Evolutionary conservation across 2,113 vertebrate species (phyloP), one percentile per base, ranked within the genome.

Genomic region (Labeo rohita): DNA sequence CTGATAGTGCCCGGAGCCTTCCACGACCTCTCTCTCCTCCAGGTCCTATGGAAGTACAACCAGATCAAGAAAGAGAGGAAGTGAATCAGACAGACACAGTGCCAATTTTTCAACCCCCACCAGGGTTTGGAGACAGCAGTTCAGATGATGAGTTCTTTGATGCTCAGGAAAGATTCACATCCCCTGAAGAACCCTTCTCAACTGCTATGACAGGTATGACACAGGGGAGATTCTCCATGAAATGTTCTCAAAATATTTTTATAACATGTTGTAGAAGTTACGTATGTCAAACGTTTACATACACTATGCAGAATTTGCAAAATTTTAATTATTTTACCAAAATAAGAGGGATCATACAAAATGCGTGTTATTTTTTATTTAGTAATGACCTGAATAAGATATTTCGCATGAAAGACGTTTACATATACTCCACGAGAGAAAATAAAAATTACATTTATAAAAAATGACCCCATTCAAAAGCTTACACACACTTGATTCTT

Each of bases 121-220:
- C 95, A 6, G 96, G 96, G 36, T 97, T 97, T 85, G 96, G 95
- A 21, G 97, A 98, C 87, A 97, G 96, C 92, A 99, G 98, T 89
- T 99, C 98, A 0, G 98, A 99, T 12, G 97, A 99, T 21, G 98
- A 99, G 90, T 98, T 97, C 93, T 98, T 96, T 76, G 97, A 99
- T 0, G 97, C 97, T 8, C 95, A 95, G 16, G 97, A 99, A 87
- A 93, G 94, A 89, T 95, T 99, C 15, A 95, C 94, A 21, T 95
- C 92, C 2, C 91, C 92, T 11, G 94, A 94, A 85, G 92, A 94
- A 92, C 88, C 94, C 0, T 91, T 78, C 0, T 92, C 89, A 16
- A 91, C 85, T 0, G 80, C 85, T 8, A 70, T 66, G 7, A 63
- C 82, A 95, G 93, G 95, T 94, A 85, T 91, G 88, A 50, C 65